phyloP scores from a whole-genome alignment of 2,888 invertebrate genomes.

The Drosophila birchii region DNA sequence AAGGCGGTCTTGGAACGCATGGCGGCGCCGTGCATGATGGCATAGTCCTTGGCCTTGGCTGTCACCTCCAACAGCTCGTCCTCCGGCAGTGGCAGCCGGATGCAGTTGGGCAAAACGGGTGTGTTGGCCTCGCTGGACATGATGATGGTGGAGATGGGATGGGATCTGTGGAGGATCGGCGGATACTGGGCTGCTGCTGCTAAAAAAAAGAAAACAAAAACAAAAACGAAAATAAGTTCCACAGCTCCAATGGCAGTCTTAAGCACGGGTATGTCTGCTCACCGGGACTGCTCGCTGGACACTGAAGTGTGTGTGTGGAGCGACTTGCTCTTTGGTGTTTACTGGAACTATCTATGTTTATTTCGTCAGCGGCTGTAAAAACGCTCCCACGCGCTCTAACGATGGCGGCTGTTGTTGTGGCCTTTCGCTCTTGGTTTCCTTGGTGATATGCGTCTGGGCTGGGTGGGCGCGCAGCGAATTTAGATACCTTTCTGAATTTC shows the following conservation, averaged over 20 bases:
- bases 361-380: slow-evolving; percentile 27
- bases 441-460: not conserved
- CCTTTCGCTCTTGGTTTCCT: slow-evolving; percentile 3
- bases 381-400: slow-evolving; percentile 11
- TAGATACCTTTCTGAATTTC: not conserved
- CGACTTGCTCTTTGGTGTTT: slow-evolving; percentile 6
- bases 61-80: slow-evolving; percentile 88
- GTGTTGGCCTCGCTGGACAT: slow-evolving; percentile 65
- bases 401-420: slow-evolving; percentile 11
- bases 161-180: slow-evolving; percentile 4
- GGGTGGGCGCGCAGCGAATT: not conserved
- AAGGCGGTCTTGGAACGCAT: slow-evolving; percentile 90
- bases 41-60: slow-evolving; percentile 93
- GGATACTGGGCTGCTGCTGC: slow-evolving; percentile 10
- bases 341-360: slow-evolving; percentile 20
- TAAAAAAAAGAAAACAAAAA: no score
- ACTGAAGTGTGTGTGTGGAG: slow-evolving; percentile 12
- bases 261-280: slow-evolving; percentile 21
- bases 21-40: slow-evolving; percentile 92
- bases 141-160: not conserved
- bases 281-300: slow-evolving; percentile 38
- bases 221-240: not conserved
- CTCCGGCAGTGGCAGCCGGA: slow-evolving; percentile 88
- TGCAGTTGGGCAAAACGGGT: slow-evolving; percentile 79
- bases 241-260: not conserved